Conservation (phyloP, 1,140 invertebrate species). For the Cotesia vestalis region DNA sequence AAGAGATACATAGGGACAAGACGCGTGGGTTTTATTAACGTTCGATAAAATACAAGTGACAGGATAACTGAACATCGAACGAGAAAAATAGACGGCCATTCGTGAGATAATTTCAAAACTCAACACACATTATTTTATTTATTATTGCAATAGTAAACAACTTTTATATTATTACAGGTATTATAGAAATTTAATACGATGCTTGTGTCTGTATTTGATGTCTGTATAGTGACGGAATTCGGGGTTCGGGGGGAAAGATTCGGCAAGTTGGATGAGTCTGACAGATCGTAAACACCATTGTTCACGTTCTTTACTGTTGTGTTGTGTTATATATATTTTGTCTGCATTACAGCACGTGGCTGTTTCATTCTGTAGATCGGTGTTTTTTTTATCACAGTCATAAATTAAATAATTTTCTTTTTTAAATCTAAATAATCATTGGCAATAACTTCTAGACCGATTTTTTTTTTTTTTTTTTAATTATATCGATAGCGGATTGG, state of each 20-base stretch:
- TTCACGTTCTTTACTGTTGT: slow-evolving; percentile 23
- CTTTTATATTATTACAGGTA: background rate
- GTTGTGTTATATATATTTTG: slow-evolving; percentile 6
- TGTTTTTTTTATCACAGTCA: background rate
- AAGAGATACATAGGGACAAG: background rate
- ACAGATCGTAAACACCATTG: slow-evolving; percentile 33
- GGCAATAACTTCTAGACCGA: no score
- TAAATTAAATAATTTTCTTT: background rate
- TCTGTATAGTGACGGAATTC: slow-evolving; percentile 2
- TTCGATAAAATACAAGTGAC: slow-evolving; percentile 43
- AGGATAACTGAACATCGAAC: slow-evolving; percentile 30
- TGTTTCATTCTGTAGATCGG: slow-evolving; percentile 8
- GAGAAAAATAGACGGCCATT: slow-evolving; percentile 36
- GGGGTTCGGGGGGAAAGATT: slow-evolving; percentile 21
- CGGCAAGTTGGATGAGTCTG: slow-evolving; percentile 23
- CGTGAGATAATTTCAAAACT: slow-evolving; percentile 1
- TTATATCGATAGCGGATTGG: no score
- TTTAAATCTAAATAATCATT: background rate
- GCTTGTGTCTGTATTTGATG: background rate
- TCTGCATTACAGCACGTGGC: slow-evolving; percentile 25
- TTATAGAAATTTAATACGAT: background rate
- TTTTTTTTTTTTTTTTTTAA: no score
- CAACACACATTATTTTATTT: background rate
- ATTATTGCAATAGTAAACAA: background rate
- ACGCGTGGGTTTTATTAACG: slow-evolving; percentile 45